Base-by-base conservation (phyloP, 2,113 vertebrate genomes). In the Centropristis striata region DNA sequence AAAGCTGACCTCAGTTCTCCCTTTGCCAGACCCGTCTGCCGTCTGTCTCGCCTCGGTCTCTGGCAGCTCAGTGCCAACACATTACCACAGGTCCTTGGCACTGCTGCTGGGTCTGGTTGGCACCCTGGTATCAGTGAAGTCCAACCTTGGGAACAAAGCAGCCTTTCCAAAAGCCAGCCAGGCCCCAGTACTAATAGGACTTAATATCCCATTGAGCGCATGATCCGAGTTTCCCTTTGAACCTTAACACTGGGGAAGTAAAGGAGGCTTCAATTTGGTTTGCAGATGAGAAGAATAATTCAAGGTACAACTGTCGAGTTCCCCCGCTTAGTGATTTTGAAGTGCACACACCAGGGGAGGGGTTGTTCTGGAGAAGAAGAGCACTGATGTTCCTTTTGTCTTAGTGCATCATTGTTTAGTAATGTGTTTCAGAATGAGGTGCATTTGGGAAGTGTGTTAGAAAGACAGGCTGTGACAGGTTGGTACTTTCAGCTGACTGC, bases 41-140 rank as follows among this genome's bases (percentile, higher is more conserved):
- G 67, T 58, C 74, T 84, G 88, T 92, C 86, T 91, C 49, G 63
- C 89, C 87, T 78, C 67, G 73, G 80, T 80, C 84, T 76, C 83
- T 78, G 75, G 64, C 84, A 68, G 71, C 25, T 32, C 65, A 36
- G 47, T 75, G 84, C 88, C 87, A 90, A 42, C 71, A 53, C 75
- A 81, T 89, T 89, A 85, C 90, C 88, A 67, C 74, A 50, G 79
- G 71, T 75, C 85, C 74, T 75, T 90, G 92, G 90, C 90, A 78
- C 59, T 46, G 60, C 81, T 25, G 14, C 76, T n/a, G 72, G 75
- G 85, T 84, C 85, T 85, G 90, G 58, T 86, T 90, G 90, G 88
- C 90, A 90, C 72, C 69, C 70, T 63, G 60, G 80, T 88, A 73
- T 87, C 89, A 85, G 80, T 80, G 50, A 50, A 78, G 90, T 63